A percentile compares a stretch with the other conserved stretches of the same genome.
Conservation (phyloP, 2,113 vertebrate species). For the Alaudala cheleensis region DNA sequence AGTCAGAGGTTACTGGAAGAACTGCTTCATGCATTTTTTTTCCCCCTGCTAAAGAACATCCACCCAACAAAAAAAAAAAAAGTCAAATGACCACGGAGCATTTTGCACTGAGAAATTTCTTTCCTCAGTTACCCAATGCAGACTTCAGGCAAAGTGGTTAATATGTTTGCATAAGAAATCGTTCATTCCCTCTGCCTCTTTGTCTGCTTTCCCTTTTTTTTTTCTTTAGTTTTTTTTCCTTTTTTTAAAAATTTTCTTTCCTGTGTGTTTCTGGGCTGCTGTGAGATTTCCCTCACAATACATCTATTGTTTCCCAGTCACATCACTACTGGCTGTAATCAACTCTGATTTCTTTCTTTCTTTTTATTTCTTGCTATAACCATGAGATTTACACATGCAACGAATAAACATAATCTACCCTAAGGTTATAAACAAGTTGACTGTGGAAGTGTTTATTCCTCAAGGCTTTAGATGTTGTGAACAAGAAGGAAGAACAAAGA, state of each 20-base stretch:
- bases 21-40: slow-evolving; percentile 40
- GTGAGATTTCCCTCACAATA: slow-evolving; percentile 30
- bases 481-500: slow-evolving; percentile 2
- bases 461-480: neutral
- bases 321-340: slow-evolving; percentile 13
- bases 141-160: slow-evolving; percentile 18
- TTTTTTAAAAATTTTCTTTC: neutral
- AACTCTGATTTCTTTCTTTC: neutral
- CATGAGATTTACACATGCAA: neutral
- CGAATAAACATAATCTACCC: neutral
- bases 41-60: neutral
- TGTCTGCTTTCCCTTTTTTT: neutral
- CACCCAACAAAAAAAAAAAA: neutral
- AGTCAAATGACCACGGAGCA: neutral
- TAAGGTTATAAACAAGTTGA: slow-evolving; percentile 17
- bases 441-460: slow-evolving; percentile 5
- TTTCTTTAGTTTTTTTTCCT: fast-evolving
- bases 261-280: neutral
- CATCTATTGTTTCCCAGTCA: slow-evolving; percentile 33
- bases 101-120: slow-evolving; percentile 8
- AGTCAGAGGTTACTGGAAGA: slow-evolving; percentile 73
- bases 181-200: neutral
- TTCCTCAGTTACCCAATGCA: neutral
- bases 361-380: slow-evolving; percentile 45
- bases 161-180: slow-evolving; percentile 40